These are phyloP conservation scores for Virgularia gustaviana DNA, from an alignment of 92 coral and sea anemone genomes.

Conservation along the genomic window DNA sequence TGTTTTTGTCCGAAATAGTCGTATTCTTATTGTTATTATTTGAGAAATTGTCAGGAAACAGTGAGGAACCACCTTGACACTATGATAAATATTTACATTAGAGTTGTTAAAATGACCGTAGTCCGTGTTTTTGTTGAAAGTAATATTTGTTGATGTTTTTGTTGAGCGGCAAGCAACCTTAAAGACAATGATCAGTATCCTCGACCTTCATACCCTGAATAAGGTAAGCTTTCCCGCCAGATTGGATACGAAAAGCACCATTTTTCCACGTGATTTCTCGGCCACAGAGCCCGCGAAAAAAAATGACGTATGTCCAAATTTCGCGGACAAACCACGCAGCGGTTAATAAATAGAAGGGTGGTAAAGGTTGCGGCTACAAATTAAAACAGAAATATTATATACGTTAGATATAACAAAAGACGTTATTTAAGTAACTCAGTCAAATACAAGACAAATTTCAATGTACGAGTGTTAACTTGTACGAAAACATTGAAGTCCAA, in stretches of 20 bases:
- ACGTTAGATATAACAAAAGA: background rate
- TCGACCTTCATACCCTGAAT: slow-evolving; percentile 50
- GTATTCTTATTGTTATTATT: too few species aligned
- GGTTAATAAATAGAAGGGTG: slow-evolving; percentile 68
- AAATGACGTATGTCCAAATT: slow-evolving; percentile 67
- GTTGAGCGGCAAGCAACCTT: too few species aligned
- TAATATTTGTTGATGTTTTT: too few species aligned
- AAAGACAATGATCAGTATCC: slow-evolving; percentile 26
- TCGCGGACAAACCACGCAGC: slow-evolving; percentile 91
- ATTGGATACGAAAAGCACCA: slow-evolving; percentile 67
- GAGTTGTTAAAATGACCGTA: too few species aligned
- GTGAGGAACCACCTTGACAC: too few species aligned
- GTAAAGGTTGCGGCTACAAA: slow-evolving; percentile 42
- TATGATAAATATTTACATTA: too few species aligned
- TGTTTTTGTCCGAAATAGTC: too few species aligned
- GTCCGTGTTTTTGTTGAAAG: too few species aligned
- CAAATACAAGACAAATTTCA: background rate
- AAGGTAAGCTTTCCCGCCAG: slow-evolving; percentile 95
- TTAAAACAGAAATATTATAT: background rate
- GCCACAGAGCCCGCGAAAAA: slow-evolving; percentile 84
- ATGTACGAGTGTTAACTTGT: background rate
- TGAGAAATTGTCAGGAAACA: too few species aligned
- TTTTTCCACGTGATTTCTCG: slow-evolving; percentile 94
- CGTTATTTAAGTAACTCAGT: background rate
- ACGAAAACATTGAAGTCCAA: background rate